Evolutionary conservation across 2,797 vertebrate species (phyloP).

Genomic region (Amazona finschi): DNA sequence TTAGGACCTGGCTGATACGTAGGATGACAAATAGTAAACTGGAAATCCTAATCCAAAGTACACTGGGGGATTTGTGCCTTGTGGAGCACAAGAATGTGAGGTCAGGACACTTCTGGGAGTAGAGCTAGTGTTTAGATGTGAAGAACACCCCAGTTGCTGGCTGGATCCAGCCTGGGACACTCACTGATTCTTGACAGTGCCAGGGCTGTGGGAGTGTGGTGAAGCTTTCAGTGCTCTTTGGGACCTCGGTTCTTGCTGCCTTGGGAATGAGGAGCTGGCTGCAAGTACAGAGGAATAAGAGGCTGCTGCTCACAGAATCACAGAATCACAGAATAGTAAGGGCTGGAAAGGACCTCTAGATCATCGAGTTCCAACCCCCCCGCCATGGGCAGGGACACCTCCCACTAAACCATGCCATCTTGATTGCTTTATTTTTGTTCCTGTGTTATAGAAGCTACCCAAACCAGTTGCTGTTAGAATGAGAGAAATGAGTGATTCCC

Average conservation of each 20-base stretch:
- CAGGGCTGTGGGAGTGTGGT: accelerated
- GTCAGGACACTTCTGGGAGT: background rate
- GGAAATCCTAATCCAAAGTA: background rate
- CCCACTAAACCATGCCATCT: too few species aligned
- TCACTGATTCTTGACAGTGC: background rate
- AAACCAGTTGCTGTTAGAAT: background rate
- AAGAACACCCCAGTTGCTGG: background rate
- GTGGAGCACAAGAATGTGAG: background rate
- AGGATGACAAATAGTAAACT: background rate
- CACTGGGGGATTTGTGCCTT: accelerated
- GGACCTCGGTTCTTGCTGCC: background rate
- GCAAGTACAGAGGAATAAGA: background rate
- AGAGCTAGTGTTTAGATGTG: background rate
- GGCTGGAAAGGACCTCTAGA: too few species aligned
- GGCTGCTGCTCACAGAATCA: background rate
- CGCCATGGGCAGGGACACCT: too few species aligned
- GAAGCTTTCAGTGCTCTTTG: background rate
- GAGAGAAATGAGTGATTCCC: background rate
- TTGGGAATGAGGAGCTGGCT: background rate
- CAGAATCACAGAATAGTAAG: too few species aligned
- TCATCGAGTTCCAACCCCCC: too few species aligned
- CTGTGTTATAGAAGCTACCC: background rate
- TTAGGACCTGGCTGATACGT: background rate
- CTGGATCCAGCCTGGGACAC: background rate
- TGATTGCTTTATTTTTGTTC: background rate